Evolutionary conservation across 2,888 invertebrate species (phyloP), one percentile per base, ranked within the genome.

Genomic region (Lydus trimaculatus): DNA sequence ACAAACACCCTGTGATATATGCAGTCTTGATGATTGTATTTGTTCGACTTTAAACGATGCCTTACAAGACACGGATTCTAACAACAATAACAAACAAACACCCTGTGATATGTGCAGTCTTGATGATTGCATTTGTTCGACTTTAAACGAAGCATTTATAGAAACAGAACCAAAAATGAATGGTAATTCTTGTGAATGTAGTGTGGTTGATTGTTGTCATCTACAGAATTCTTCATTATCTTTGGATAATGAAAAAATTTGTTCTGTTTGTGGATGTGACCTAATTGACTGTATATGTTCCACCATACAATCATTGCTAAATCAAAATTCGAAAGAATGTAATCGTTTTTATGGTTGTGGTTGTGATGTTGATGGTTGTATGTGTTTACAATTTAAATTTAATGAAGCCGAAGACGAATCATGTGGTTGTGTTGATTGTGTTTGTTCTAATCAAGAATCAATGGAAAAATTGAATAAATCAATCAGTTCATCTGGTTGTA

Each of bases 361-460:
- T 8, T 43, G 65, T 36, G 9, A 39, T 20, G 28, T 63, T 17
- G 28, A 31, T 9, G 58, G 58, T 0, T 69, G 69, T 58, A 31
- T 67, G 31, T 67, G 67, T 61, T 31, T 31, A 60, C n/a, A 31
- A 31, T 17, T 43, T 17, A 5, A 43, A 17, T n/a, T 2, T 43
- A n/a, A 43, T n/a, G 43, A 43, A 43, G 17, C 43, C 20, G 17
- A 20, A n/a, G 39, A 62, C 8, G 3, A 7, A 15, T 5, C 13
- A 15, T 64, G 65, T 20, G n/a, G 31, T 15, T 64, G 66, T 48
- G 58, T 13, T 13, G 70, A 56, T 36, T 70, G 70, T 62, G 64
- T 61, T 39, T 70, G 70, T 28, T 28, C 28, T 15, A 6, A 39
- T 39, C 8, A 43, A 43, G 39, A 63, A n/a, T 56, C 62, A 20